phyloP scores from a whole-genome alignment of 2,797 vertebrate genomes.

The Darevskia mixta region DNA sequence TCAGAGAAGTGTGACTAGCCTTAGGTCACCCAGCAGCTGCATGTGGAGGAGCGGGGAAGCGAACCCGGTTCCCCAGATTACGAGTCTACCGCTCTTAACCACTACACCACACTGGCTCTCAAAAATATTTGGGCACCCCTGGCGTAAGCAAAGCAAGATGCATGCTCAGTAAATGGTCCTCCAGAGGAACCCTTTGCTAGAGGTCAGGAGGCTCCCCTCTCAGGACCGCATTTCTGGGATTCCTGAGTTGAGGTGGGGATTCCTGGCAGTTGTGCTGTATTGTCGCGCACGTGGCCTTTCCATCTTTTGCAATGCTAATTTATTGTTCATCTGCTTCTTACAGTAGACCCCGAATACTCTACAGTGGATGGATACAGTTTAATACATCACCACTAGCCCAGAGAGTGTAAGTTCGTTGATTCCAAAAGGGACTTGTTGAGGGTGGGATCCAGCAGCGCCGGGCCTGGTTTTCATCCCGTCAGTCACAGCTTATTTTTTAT shows the following conservation, averaged over 20 bases:
- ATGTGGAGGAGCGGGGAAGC: too few species aligned
- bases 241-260: neutral
- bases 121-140: too few species aligned
- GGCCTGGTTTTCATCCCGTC: neutral
- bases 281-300: neutral
- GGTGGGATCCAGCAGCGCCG: too few species aligned
- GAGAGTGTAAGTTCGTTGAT: conserved; percentile 1
- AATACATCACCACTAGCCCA: conserved; percentile 54
- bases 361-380: conserved; percentile 75
- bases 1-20: too few species aligned
- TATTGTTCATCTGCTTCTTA: conserved; percentile 27
- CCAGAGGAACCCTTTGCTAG: too few species aligned
- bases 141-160: too few species aligned
- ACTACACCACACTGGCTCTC: too few species aligned
- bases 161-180: too few species aligned
- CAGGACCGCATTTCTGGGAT: neutral
- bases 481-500: neutral
- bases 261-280: neutral
- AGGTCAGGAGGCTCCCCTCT: neutral
- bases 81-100: too few species aligned
- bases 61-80: too few species aligned
- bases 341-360: conserved; percentile 76
- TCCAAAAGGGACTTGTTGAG: neutral
- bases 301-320: neutral
- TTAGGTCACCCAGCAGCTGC: too few species aligned